Percentiles rank a stretch among this genome's conserved stretches.
These are phyloP conservation scores for Euproctis similis DNA, from an alignment of 2,888 invertebrate species.

Conservation along the genomic window DNA sequence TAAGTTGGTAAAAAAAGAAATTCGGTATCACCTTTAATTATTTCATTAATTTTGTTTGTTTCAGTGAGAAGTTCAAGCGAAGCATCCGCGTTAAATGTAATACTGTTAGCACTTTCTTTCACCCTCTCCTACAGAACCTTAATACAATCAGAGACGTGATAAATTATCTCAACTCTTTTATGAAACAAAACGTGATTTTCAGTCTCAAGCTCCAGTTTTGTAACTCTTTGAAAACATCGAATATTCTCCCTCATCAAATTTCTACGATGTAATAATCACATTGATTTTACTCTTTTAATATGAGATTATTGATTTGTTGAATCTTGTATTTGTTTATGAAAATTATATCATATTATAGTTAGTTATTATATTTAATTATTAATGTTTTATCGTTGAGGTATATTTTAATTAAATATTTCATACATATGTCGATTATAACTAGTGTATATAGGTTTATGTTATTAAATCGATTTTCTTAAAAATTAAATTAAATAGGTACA, in stretches of 20 bases:
- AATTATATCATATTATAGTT: too few relatives aligned
- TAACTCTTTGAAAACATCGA: slow-evolving; percentile 19
- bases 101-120: slow-evolving; percentile 59
- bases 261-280: slow-evolving; percentile 10
- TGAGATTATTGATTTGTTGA: slow-evolving; percentile 6
- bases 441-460: slow-evolving; percentile 16
- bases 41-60: slow-evolving; percentile 64
- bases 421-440: slow-evolving; percentile 40
- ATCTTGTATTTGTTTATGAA: neutral
- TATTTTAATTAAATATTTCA: slow-evolving; percentile 36
- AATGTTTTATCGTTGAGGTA: slow-evolving; percentile 32
- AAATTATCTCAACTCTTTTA: slow-evolving; percentile 57
- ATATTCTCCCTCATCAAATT: slow-evolving; percentile 17
- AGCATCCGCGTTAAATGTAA: slow-evolving; percentile 49
- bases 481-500: slow-evolving; percentile 15
- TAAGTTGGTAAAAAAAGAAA: too few relatives aligned
- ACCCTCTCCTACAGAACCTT: slow-evolving; percentile 44
- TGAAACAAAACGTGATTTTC: slow-evolving; percentile 51
- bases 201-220: slow-evolving; percentile 29
- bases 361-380: too few relatives aligned
- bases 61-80: slow-evolving; percentile 61
- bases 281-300: slow-evolving; percentile 14
- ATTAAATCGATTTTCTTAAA: too few relatives aligned
- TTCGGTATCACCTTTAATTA: too few relatives aligned
- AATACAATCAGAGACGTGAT: slow-evolving; percentile 66